Evolutionary conservation across 2,888 invertebrate species (phyloP), one percentile per base, ranked within the genome.

Genomic region (Cheilosia variabilis): DNA sequence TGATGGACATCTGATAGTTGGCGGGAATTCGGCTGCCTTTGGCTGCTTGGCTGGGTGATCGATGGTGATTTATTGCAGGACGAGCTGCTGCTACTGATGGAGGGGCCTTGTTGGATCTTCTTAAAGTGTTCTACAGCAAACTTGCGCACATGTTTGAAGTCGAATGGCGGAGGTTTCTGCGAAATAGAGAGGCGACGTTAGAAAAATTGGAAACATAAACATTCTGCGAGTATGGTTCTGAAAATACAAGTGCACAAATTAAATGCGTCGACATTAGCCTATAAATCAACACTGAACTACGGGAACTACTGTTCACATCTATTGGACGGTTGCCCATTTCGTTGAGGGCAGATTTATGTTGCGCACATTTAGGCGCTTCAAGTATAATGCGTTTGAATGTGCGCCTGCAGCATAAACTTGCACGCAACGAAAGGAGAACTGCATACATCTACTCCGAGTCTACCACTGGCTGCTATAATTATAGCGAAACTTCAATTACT

Each of bases 81-180:
- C 4, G 52, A 52, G 24, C 24, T 15, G 24, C 52, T 15, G 34
- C 43, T 47, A 43, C 68, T 63, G 17, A 57, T 87, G 77, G 86
- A 81, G 15, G 86, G 86, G 5, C 66, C 81, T 82, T 72, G 83
- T 77, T 71, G 87, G 65, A 88, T 87, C 82, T 88, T 88, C 87
- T 88, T 89, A 6, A 89, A 88, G 63, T 88, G 89, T 62, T 89
- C 88, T 78, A 89, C 88, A 76, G 89, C 89, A 86, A 89, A 88
- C 81, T 89, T 90, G 52, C 89, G 89, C 22, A 89, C 86, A 69
- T 88, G 80, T 78, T 89, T 90, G 7, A 90, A 78, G 63, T 88
- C 88, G 58, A 89, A 76, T 69, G 87, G 89, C 2, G 80, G 80
- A 17, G 81, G 76, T 81, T 86, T 86, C 86, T 86, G 66, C 2